Conservation (phyloP, 2,113 vertebrate genomes). For the Coptodon rendalli region DNA sequence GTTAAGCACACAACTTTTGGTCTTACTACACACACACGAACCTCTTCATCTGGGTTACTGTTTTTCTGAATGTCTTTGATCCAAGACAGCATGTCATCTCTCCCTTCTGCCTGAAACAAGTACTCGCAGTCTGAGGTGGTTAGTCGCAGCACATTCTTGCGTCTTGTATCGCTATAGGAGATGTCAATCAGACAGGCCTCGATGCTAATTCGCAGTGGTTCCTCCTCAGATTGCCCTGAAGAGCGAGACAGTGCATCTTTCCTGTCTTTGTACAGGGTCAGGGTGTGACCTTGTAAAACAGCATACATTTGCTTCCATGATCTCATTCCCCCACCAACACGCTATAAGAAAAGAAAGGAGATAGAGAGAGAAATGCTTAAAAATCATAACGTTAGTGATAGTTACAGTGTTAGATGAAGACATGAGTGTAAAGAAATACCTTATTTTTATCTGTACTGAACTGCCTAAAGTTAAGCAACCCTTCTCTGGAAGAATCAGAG, state of each 20-base stretch:
- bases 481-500: slow-evolving; percentile 87
- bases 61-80: slow-evolving; percentile 93
- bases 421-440: slow-evolving; percentile 66
- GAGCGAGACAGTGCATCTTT: slow-evolving; percentile 76
- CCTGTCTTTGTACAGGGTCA: slow-evolving; percentile 91
- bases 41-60: slow-evolving; percentile 91
- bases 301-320: slow-evolving; percentile 95
- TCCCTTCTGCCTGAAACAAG: slow-evolving; percentile 94
- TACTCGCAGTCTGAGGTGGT: slow-evolving; percentile 93
- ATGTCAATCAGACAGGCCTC: slow-evolving; percentile 96
- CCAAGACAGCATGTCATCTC: slow-evolving; percentile 94
- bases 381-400: background rate
- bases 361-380: background rate
- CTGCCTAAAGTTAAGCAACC: slow-evolving; percentile 88
- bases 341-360: slow-evolving; percentile 57
- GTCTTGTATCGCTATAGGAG: slow-evolving; percentile 97
- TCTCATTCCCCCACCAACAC: slow-evolving; percentile 86
- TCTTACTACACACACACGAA: slow-evolving; percentile 26
- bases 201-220: slow-evolving; percentile 88
- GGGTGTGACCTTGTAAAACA: slow-evolving; percentile 84
- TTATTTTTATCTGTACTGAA: slow-evolving; percentile 90
- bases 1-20: background rate
- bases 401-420: background rate
- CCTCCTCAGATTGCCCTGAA: slow-evolving; percentile 76
- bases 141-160: slow-evolving; percentile 93